Base-by-base conservation (phyloP, 2,113 vertebrate species). In the Pelecanus crispus region DNA sequence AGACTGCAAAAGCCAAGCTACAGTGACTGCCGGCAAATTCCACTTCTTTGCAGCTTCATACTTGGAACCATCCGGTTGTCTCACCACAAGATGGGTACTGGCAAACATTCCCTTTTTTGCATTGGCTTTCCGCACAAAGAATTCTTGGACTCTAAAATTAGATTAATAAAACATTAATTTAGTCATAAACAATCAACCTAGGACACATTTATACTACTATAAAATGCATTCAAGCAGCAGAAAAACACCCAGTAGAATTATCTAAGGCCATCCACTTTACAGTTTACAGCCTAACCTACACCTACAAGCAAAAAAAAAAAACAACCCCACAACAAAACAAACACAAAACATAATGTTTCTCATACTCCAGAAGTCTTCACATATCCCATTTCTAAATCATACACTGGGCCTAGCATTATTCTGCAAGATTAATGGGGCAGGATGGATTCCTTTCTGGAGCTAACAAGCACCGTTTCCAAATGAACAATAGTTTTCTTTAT, bases 11-110 rank as follows among this genome's bases (percentile, higher is more conserved):
- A 99, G 98, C 99, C 99, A 99, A 79, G 93, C 95, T 95, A 98
- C 95, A 31, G 98, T 98, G 63, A 99, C 98, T 3, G 99, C 99
- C 3, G 99, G 99, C 55, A 99, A 97, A 75, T 98, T 98, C 99
- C 99, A 99, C 92, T 99, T 99, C 97, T 99, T 99, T 0, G 99
- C 98, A 61, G 99, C 99, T 94, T 99, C 98, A 59, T 99, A 99
- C 96, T 99, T 99, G 47, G 99, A 99, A 88, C 99, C 99, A 2
- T 97, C 97, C 0, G 99, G 98, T 38, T 98, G 98, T 90, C 98
- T 99, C 74, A 98, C 89, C 70, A 99, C 98, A 59, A 99, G 98
- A 66, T 99, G 99, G 61, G 99, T 99, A 94, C 99, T 99, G 93
- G 99, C 99, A 96, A 99, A 52, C 99, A 99, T 99, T 59, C 98